phyloP scores from a whole-genome alignment of 2,888 invertebrate species.

The Aradus depressus region DNA sequence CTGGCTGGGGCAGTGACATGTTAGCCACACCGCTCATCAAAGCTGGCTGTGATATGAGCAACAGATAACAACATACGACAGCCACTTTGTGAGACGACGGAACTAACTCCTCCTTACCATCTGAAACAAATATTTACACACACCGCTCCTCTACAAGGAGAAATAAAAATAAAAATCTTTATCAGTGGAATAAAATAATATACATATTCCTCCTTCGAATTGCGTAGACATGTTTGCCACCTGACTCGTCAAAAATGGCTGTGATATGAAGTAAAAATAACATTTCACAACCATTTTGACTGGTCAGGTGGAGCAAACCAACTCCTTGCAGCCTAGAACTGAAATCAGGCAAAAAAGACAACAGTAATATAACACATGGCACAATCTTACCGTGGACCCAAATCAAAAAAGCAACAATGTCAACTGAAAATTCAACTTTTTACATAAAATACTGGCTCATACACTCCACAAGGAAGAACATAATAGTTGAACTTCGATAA shows the following conservation, averaged over 20 bases:
- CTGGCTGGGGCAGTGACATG: no score
- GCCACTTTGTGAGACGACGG: constrained; percentile 69
- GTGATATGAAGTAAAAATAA: constrained; percentile 60
- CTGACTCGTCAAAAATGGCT: constrained; percentile 91
- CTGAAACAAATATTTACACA: background rate
- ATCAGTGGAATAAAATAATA: background rate
- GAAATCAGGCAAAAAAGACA: no score
- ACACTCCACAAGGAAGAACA: no score
- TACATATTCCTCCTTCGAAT: background rate
- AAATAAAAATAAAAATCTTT: background rate
- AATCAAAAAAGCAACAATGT: no score
- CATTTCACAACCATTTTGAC: constrained; percentile 75
- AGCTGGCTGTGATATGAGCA: constrained; percentile 94
- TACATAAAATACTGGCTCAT: no score
- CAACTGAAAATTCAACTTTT: no score
- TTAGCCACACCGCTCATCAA: constrained; percentile 67
- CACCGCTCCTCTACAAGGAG: no score
- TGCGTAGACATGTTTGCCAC: constrained; percentile 1
- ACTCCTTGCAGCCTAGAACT: constrained; percentile 8
- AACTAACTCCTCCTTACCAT: constrained; percentile 9
- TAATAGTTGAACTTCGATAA: no score
- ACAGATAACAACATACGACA: constrained; percentile 59
- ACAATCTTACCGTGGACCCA: no score
- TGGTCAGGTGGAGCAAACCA: constrained; percentile 39
- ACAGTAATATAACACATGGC: no score